These are phyloP conservation scores for Saguinus midas DNA, from an alignment of 2,113 vertebrate species.

Conservation along the genomic window DNA sequence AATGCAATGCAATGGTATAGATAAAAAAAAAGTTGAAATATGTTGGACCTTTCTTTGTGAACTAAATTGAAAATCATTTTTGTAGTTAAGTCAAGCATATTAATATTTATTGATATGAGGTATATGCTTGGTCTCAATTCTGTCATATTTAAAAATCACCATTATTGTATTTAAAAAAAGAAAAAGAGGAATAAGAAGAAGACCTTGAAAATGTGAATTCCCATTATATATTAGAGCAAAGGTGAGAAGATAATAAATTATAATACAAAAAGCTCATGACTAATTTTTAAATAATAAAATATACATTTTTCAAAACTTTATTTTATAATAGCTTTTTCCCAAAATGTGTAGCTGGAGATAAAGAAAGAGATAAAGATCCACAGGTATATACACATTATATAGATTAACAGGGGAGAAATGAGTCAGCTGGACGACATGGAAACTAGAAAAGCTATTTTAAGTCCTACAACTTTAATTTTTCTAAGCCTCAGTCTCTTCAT, in stretches of 20 bases:
- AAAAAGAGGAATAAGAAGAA: background rate
- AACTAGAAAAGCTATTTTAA: background rate
- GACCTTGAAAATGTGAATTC: background rate
- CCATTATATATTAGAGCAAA: background rate
- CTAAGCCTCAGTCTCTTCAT: background rate
- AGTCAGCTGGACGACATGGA: background rate
- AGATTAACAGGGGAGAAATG: too few species aligned
- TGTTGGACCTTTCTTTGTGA: background rate
- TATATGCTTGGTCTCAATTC: background rate
- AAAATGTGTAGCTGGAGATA: background rate
- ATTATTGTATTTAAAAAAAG: background rate
- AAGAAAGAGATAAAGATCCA: background rate
- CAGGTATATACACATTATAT: background rate
- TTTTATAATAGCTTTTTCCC: background rate
- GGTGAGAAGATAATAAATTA: background rate
- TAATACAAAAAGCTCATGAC: background rate
- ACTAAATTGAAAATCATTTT: background rate
- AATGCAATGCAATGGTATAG: background rate
- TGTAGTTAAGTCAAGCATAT: background rate
- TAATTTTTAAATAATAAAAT: background rate
- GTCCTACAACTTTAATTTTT: background rate
- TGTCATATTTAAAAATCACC: background rate
- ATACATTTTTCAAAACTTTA: background rate
- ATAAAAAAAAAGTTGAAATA: background rate
- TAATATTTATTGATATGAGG: background rate